Percentiles rank a stretch among this genome's conserved stretches.
These are phyloP conservation scores for Sterna hirundo DNA, from an alignment of 2,113 vertebrate genomes.

Conservation along the genomic window DNA sequence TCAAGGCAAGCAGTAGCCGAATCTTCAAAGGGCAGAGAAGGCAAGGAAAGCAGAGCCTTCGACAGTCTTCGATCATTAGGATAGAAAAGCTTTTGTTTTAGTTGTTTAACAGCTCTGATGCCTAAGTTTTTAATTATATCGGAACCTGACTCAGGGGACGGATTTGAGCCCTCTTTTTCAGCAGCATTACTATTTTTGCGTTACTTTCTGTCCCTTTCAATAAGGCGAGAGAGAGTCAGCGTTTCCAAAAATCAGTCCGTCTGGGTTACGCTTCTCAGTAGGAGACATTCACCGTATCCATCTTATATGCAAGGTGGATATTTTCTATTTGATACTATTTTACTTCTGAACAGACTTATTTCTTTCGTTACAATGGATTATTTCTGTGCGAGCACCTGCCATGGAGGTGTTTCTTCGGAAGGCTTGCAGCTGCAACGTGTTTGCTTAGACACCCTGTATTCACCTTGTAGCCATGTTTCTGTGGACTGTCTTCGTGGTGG, in stretches of 20 bases:
- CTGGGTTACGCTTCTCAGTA: background rate
- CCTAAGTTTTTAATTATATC: background rate
- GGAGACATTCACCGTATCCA: background rate
- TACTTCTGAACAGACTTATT: background rate
- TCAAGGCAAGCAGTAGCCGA: background rate
- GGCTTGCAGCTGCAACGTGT: background rate
- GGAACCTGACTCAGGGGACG: background rate
- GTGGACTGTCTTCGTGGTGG: rapidly evolving
- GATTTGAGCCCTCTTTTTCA: background rate
- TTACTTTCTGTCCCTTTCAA: background rate
- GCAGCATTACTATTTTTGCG: background rate
- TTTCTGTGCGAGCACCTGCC: background rate
- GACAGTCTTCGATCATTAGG: background rate
- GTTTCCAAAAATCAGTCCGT: background rate
- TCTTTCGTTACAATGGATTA: background rate
- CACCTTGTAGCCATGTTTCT: background rate
- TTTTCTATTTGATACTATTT: background rate
- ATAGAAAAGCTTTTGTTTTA: background rate
- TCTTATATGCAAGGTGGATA: background rate
- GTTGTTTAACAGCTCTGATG: background rate
- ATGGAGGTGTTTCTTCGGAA: background rate
- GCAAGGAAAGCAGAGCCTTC: background rate
- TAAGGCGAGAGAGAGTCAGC: no score
- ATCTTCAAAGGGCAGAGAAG: background rate
- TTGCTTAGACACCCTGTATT: background rate